Evolutionary conservation across 2,113 vertebrate genomes (phyloP).

Genomic region (Syngnathus scovelli): DNA sequence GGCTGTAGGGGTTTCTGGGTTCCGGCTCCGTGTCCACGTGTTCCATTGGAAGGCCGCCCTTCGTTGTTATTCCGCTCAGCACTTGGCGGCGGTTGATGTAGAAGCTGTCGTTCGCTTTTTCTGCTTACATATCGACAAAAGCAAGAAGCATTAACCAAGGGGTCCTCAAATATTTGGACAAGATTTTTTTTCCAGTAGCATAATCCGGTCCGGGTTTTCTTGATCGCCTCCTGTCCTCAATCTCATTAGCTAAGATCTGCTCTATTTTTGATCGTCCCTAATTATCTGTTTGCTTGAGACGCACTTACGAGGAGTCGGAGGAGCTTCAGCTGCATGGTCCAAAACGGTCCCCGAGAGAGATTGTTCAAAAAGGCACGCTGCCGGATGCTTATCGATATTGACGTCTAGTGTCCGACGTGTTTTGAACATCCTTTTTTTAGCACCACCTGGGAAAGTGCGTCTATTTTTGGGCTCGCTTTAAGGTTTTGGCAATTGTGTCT

Average conservation of each 20-base stretch:
- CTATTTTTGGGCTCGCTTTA: slow-evolving; percentile 14
- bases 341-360: background rate
- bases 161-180: background rate
- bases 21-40: slow-evolving; percentile 78
- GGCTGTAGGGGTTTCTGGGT: slow-evolving; percentile 80
- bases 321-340: slow-evolving; percentile 23
- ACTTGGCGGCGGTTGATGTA: slow-evolving; percentile 82
- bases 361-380: background rate
- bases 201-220: slow-evolving; percentile 15
- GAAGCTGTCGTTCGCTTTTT: slow-evolving; percentile 88
- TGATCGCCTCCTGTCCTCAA: slow-evolving; percentile 42
- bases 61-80: slow-evolving; percentile 77
- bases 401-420: background rate
- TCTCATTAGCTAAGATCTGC: slow-evolving; percentile 43
- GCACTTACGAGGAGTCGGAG: slow-evolving; percentile 37
- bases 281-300: slow-evolving; percentile 41
- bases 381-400: background rate
- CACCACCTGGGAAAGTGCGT: background rate
- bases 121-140: slow-evolving; percentile 68
- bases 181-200: too few species aligned
- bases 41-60: slow-evolving; percentile 85
- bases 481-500: slow-evolving; percentile 9
- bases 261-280: slow-evolving; percentile 52
- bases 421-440: slow-evolving; percentile 3
- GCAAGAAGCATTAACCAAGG: background rate